Evolutionary conservation across 2,113 vertebrate species (phyloP).

Genomic region (Aegotheles bennettii): DNA sequence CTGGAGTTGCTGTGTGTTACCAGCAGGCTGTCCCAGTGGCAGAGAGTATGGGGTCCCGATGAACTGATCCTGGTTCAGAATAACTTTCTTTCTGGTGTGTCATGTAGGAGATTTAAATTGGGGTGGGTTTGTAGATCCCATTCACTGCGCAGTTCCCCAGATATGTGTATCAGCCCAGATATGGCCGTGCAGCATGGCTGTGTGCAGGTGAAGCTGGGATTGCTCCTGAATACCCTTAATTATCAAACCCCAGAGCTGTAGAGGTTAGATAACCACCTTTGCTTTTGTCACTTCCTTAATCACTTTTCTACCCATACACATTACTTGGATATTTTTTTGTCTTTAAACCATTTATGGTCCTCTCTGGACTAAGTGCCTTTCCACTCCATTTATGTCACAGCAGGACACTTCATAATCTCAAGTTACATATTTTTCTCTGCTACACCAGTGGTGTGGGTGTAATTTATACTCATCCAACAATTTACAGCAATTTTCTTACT

Average conservation of each 20-base stretch:
- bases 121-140: background rate
- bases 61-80: background rate
- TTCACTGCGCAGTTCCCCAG: background rate
- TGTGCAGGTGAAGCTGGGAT: background rate
- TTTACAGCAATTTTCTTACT: background rate
- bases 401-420: constrained; percentile 37
- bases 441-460: background rate
- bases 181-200: background rate
- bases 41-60: accelerated
- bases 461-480: background rate
- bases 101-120: background rate
- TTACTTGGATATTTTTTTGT: background rate
- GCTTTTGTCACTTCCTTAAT: background rate
- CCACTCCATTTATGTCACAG: constrained; percentile 39
- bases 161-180: background rate
- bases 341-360: background rate
- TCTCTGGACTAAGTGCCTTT: constrained; percentile 34
- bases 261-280: background rate
- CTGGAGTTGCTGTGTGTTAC: accelerated
- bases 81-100: background rate
- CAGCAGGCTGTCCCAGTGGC: background rate
- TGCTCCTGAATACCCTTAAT: background rate
- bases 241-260: background rate
- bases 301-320: background rate
- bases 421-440: constrained; percentile 24